A percentile compares a stretch with the other conserved stretches of the same genome.
phyloP scores from a whole-genome alignment of 2,888 invertebrate genomes.

The Isotomurus palustris region DNA sequence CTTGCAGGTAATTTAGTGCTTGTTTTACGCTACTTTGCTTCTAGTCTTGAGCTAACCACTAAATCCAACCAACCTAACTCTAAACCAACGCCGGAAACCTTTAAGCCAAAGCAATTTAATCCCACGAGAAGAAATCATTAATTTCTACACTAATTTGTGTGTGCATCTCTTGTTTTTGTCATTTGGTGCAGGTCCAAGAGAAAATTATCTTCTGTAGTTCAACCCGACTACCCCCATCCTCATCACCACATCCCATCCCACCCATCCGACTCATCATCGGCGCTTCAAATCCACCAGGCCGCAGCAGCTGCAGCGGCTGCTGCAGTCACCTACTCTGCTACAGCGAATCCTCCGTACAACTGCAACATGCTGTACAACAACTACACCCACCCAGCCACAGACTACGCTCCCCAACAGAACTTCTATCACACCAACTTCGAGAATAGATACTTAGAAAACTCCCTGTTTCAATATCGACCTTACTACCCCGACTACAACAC shows the following conservation, averaged over 20 bases:
- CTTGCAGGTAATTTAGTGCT: slow-evolving; percentile 56
- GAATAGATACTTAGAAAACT: slow-evolving; percentile 72
- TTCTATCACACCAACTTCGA: slow-evolving; percentile 58
- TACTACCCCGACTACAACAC: slow-evolving; percentile 68
- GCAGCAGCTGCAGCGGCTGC: slow-evolving; percentile 47
- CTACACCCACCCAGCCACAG: slow-evolving; percentile 51
- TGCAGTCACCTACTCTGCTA: slow-evolving; percentile 41
- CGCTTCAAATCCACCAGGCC: slow-evolving; percentile 25
- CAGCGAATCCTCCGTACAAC: slow-evolving; percentile 63
- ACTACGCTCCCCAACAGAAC: slow-evolving; percentile 63
- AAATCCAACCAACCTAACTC: slow-evolving; percentile 13
- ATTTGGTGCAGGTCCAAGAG: slow-evolving; percentile 13
- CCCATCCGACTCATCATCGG: slow-evolving; percentile 8
- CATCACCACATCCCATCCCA: slow-evolving; percentile 17
- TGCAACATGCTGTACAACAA: slow-evolving; percentile 48
- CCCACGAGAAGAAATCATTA: no score
- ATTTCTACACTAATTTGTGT: no score
- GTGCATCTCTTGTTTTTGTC: no score
- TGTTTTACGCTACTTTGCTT: slow-evolving; percentile 3
- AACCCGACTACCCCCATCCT: slow-evolving; percentile 38
- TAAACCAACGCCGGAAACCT: slow-evolving; percentile 2
- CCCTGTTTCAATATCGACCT: slow-evolving; percentile 83
- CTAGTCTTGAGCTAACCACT: slow-evolving; percentile 49
- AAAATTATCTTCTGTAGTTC: slow-evolving; percentile 4
- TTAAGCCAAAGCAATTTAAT: no score